Evolutionary conservation across 2,888 invertebrate genomes (phyloP).

Genomic region (Camptogramma bilineatum): DNA sequence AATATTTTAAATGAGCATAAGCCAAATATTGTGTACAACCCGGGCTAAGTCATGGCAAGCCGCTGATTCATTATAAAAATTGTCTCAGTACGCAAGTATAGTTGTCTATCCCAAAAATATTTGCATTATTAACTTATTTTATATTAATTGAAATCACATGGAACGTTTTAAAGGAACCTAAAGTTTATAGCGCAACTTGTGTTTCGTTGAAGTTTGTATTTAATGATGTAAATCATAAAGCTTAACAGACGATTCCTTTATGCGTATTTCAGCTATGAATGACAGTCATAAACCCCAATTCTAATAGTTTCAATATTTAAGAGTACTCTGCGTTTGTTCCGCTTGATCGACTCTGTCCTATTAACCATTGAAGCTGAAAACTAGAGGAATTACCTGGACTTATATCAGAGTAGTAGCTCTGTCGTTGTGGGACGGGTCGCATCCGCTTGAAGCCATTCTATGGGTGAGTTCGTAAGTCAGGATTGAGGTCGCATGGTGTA

Average conservation of each 20-base stretch:
- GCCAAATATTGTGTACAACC: too few relatives aligned
- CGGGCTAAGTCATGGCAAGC: too few relatives aligned
- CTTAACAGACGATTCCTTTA: background rate
- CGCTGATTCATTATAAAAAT: too few relatives aligned
- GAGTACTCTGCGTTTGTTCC: slow-evolving; percentile 38
- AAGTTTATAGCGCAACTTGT: background rate
- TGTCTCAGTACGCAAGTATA: too few relatives aligned
- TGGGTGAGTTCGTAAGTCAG: slow-evolving; percentile 66
- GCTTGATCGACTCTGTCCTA: slow-evolving; percentile 70
- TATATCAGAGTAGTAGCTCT: slow-evolving; percentile 54
- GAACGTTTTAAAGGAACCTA: background rate
- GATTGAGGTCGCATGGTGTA: slow-evolving; percentile 46
- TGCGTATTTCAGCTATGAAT: slow-evolving; percentile 3
- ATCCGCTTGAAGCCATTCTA: slow-evolving; percentile 62
- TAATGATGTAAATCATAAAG: background rate
- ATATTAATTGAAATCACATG: background rate
- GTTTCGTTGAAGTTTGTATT: background rate
- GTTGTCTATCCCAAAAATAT: background rate
- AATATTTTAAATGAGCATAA: background rate
- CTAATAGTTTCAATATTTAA: slow-evolving; percentile 19
- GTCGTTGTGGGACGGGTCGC: slow-evolving; percentile 56
- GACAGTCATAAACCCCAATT: slow-evolving; percentile 21
- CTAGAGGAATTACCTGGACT: slow-evolving; percentile 55
- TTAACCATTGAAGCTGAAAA: slow-evolving; percentile 65
- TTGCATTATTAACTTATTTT: background rate